Conservation (phyloP, 2,113 vertebrate species). For the Brachyhypopomus occidentalis region DNA sequence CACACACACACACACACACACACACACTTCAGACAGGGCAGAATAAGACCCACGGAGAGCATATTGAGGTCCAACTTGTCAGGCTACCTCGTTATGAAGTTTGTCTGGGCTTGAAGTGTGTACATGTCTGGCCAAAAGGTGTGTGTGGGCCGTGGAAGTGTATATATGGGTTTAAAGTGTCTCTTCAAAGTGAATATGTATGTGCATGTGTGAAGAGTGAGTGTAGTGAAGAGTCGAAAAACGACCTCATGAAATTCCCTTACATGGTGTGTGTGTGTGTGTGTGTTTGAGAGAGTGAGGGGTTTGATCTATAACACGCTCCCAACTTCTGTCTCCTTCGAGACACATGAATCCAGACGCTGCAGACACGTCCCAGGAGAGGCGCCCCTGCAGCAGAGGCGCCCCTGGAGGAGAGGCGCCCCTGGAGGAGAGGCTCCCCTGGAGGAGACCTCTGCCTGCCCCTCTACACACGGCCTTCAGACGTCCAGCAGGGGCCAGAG, state of each 20-base stretch:
- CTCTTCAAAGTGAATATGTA: slow-evolving; percentile 13
- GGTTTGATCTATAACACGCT: too few relatives aligned
- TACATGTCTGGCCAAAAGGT: slow-evolving; percentile 25
- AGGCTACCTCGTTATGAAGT: slow-evolving; percentile 17
- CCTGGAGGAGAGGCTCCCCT: too few relatives aligned
- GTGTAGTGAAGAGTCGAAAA: too few relatives aligned
- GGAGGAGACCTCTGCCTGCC: too few relatives aligned
- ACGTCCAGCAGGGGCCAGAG: too few relatives aligned
- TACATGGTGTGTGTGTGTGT: slow-evolving; percentile 11
- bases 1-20: slow-evolving; percentile 32
- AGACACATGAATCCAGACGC: too few relatives aligned
- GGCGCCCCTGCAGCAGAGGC: too few relatives aligned
- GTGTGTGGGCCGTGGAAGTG: not conserved
- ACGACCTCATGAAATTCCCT: too few relatives aligned
- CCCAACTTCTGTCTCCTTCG: too few relatives aligned
- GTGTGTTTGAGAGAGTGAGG: not conserved
- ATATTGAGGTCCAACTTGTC: slow-evolving; percentile 31
- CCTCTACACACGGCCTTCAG: too few relatives aligned
- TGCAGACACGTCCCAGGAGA: too few relatives aligned
- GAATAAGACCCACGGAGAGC: slow-evolving; percentile 39
- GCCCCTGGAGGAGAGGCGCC: too few relatives aligned
- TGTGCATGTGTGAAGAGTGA: not conserved
- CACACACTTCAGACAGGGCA: slow-evolving; percentile 41
- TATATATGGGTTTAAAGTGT: slow-evolving; percentile 21
- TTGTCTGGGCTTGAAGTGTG: slow-evolving; percentile 33